A percentile compares a stretch with the other conserved stretches of the same genome.
phyloP scores from a whole-genome alignment of 2,797 vertebrate genomes.

The Macrochelys suwanniensis region DNA sequence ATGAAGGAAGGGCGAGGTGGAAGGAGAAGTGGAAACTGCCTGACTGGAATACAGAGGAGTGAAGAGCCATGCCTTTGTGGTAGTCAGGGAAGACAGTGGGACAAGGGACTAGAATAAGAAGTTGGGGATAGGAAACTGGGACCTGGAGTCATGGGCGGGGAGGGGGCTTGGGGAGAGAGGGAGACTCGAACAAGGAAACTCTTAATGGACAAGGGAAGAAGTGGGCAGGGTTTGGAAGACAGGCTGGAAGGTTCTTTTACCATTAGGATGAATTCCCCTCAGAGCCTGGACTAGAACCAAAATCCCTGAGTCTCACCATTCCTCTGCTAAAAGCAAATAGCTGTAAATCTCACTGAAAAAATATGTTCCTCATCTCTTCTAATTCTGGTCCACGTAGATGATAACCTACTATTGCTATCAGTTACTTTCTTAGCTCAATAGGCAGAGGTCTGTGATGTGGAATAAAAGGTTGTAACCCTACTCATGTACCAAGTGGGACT shows the following conservation, averaged over 20 bases:
- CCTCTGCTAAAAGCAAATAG: neutral
- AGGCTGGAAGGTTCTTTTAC: neutral
- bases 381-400: neutral
- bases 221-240: neutral
- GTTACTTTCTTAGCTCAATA: neutral
- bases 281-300: neutral
- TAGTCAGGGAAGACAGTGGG: neutral
- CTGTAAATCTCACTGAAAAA: neutral
- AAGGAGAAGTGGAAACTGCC: neutral
- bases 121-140: neutral
- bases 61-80: neutral
- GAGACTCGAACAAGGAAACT: no score
- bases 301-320: neutral
- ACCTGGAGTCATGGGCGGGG: neutral
- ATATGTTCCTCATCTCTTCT: neutral
- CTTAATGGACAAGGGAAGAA: no score
- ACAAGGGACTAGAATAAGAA: neutral
- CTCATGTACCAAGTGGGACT: neutral
- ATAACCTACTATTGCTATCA: neutral
- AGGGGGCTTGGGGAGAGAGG: no score
- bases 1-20: slow-evolving; percentile 68
- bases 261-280: neutral
- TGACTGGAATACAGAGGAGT: neutral
- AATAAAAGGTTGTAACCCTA: neutral
- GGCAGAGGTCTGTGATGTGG: neutral